Conservation (phyloP, 2,113 vertebrate species). For the Glaucidium brasilianum region DNA sequence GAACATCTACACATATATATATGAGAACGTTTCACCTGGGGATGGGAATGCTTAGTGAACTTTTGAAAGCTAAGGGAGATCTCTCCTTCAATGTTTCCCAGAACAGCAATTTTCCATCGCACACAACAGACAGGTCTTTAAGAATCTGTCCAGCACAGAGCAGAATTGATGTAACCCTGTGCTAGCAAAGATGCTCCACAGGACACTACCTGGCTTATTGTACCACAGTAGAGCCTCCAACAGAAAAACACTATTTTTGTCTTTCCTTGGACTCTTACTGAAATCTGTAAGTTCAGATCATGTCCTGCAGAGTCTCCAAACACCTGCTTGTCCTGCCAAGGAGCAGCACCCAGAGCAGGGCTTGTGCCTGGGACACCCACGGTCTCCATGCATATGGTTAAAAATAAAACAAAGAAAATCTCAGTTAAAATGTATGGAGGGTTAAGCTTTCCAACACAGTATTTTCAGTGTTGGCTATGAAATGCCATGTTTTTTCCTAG, state of each 20-base stretch:
- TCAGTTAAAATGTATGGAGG: not conserved
- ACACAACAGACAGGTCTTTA: not conserved
- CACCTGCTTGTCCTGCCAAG: not conserved
- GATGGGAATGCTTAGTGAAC: not conserved
- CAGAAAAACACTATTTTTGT: not conserved
- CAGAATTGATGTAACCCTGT: not conserved
- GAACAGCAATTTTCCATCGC: not conserved
- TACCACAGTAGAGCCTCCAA: not conserved
- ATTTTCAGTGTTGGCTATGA: not conserved
- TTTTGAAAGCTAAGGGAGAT: not conserved
- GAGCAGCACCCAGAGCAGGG: not conserved
- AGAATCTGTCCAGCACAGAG: not conserved
- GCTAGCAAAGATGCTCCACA: not conserved
- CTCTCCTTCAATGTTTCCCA: not conserved
- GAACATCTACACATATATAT: not conserved
- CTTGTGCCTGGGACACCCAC: not conserved
- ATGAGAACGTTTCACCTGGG: accelerated
- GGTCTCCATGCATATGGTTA: not conserved
- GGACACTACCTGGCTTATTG: not conserved
- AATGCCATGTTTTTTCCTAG: not conserved
- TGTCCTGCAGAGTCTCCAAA: not conserved
- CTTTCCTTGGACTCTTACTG: not conserved
- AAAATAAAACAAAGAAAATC: not conserved
- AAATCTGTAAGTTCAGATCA: not conserved
- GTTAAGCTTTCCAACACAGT: not conserved